These are phyloP conservation scores for Tinea trinotella DNA, from an alignment of 2,888 invertebrate genomes.

Conservation along the genomic window DNA sequence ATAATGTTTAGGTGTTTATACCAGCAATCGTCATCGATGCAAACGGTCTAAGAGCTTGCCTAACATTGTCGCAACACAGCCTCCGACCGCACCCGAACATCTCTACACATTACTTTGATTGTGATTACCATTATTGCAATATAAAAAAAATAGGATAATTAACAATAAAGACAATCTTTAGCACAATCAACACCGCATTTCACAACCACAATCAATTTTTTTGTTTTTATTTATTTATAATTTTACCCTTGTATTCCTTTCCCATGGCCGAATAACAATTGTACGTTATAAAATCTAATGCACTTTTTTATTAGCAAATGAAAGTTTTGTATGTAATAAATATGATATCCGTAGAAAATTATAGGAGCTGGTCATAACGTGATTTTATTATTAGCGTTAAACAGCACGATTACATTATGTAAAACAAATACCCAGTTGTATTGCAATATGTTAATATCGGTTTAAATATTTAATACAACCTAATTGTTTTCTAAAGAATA, in stretches of 20 bases:
- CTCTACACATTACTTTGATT: conserved; percentile 5
- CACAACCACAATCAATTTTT: not conserved
- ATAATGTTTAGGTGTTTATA: conserved; percentile 61
- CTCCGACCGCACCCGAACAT: conserved; percentile 6
- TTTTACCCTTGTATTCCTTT: not conserved
- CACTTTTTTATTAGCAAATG: not conserved
- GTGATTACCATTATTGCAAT: not conserved
- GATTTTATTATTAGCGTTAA: not conserved
- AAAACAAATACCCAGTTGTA: not conserved
- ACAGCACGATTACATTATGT: not conserved
- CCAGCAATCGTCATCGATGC: conserved; percentile 49
- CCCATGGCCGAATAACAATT: not conserved
- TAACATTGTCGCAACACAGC: conserved; percentile 15
- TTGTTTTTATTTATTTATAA: not conserved
- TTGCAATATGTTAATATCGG: conserved; percentile 2
- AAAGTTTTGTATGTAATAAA: too few relatives aligned
- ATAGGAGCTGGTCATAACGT: not conserved
- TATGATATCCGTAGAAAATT: not conserved
- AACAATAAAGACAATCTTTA: not conserved
- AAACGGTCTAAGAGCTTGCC: conserved; percentile 36
- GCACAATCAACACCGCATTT: not conserved
- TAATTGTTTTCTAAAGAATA: too few relatives aligned
- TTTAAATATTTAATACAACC: not conserved
- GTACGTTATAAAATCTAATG: not conserved
- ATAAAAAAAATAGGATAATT: not conserved